A percentile compares a stretch with the other conserved stretches of the same genome.
Conservation (phyloP, 1,140 invertebrate species). For the Panulirus ornatus region DNA sequence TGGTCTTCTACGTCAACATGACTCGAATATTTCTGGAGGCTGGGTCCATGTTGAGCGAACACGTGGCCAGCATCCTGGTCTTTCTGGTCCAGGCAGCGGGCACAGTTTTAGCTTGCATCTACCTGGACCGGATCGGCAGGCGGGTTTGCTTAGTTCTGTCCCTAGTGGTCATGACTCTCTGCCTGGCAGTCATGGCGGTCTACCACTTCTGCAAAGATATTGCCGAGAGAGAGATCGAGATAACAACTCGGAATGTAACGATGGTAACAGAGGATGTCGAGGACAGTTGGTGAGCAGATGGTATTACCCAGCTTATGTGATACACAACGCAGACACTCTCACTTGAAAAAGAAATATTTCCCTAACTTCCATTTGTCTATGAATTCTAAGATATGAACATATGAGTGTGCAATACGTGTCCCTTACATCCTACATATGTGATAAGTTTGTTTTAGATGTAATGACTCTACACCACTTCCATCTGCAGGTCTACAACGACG, state of each 20-base stretch:
- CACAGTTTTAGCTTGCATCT: slow-evolving; percentile 19
- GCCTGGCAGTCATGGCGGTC: slow-evolving; percentile 19
- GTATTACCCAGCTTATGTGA: too few species aligned
- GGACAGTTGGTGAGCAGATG: background rate
- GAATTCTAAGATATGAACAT: background rate
- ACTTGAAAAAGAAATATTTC: too few species aligned
- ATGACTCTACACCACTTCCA: too few species aligned
- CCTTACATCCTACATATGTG: too few species aligned
- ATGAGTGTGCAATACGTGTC: too few species aligned
- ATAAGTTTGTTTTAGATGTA: too few species aligned
- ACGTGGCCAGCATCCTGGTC: slow-evolving; percentile 42
- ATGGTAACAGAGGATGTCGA: background rate
- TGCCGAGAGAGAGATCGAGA: background rate
- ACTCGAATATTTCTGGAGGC: slow-evolving; percentile 54
- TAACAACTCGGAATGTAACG: background rate
- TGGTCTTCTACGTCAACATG: slow-evolving; percentile 38
- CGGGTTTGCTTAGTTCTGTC: slow-evolving; percentile 7
- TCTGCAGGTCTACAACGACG: background rate
- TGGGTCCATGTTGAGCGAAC: slow-evolving; percentile 32
- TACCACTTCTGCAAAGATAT: slow-evolving; percentile 23
- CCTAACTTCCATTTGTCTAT: background rate
- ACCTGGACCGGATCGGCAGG: slow-evolving; percentile 38
- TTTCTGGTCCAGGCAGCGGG: slow-evolving; percentile 35
- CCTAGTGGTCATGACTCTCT: slow-evolving; percentile 33
- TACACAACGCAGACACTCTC: too few species aligned